Evolutionary conservation across 2,113 vertebrate species (phyloP).

Genomic region (Oophaga pumilio): DNA sequence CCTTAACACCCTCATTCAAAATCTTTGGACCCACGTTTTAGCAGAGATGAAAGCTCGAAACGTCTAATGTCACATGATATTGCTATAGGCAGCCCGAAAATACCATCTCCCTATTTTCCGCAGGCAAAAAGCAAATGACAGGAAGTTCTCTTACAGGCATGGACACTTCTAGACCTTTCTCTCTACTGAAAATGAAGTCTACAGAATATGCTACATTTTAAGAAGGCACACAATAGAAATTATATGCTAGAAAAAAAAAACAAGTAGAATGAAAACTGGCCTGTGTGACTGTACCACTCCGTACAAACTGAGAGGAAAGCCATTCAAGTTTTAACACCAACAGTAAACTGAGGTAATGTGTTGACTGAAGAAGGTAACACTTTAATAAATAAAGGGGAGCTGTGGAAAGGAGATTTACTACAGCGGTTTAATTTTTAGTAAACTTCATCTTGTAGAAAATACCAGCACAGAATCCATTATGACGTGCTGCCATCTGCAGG

Average conservation of each 20-base stretch:
- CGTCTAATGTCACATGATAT: conserved; percentile 19
- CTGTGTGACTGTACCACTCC: conserved; percentile 40
- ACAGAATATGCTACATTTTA: conserved; percentile 54
- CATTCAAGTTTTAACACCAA: conserved; percentile 58
- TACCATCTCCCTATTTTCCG: neutral
- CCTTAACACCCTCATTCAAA: conserved; percentile 26
- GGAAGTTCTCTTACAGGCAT: neutral
- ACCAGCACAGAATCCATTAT: neutral
- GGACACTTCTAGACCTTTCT: neutral
- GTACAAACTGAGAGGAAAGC: conserved; percentile 13
- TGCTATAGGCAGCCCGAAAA: conserved; percentile 14
- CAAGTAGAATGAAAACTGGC: conserved; percentile 56
- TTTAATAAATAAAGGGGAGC: conserved; percentile 11
- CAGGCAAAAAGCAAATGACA: neutral
- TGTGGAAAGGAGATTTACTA: conserved; percentile 7
- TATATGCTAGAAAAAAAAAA: conserved; percentile 39
- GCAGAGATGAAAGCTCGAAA: conserved; percentile 7
- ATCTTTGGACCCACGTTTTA: conserved; percentile 49
- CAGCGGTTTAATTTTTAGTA: neutral
- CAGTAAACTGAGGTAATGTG: conserved; percentile 55
- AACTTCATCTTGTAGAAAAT: neutral
- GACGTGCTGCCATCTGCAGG: neutral
- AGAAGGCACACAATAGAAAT: conserved; percentile 57
- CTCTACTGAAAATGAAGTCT: conserved; percentile 31
- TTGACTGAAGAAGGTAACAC: conserved; percentile 54